These are phyloP conservation scores for Prionailurus bengalensis DNA, from an alignment of 2,113 vertebrate genomes.

Conservation along the genomic window DNA sequence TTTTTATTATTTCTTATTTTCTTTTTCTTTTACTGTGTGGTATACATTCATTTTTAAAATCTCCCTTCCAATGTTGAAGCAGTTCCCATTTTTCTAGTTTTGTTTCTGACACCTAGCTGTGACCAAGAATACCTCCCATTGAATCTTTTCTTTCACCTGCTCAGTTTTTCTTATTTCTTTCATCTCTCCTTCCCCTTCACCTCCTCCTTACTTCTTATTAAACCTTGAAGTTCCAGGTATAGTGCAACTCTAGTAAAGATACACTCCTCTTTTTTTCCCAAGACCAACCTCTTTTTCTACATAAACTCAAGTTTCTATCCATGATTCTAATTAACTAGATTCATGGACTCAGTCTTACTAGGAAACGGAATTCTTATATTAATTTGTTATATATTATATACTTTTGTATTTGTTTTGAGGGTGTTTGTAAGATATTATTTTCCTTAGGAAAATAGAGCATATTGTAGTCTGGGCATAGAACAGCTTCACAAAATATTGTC, in stretches of 20 bases:
- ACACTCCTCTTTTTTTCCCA: conserved; percentile 65
- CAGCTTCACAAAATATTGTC: conserved; percentile 40
- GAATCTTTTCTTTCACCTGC: conserved; percentile 87
- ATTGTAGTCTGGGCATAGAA: conserved; percentile 62
- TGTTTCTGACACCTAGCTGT: conserved; percentile 89
- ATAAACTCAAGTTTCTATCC: conserved; percentile 78
- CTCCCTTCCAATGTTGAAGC: conserved; percentile 86
- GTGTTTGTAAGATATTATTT: conserved; percentile 68
- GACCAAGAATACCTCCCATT: conserved; percentile 87
- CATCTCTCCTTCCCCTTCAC: conserved; percentile 83
- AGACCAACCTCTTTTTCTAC: conserved; percentile 72
- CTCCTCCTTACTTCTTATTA: conserved; percentile 88
- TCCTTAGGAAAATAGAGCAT: conserved; percentile 68
- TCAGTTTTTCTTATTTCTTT: conserved; percentile 85
- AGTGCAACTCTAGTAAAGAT: conserved; percentile 78
- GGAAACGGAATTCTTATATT: conserved; percentile 79
- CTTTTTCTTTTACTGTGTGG: conserved; percentile 85
- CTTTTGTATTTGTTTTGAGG: conserved; percentile 76
- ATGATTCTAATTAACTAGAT: conserved; percentile 75
- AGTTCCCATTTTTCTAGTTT: conserved; percentile 87
- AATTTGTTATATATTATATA: conserved; percentile 78
- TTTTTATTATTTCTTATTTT: conserved; percentile 89
- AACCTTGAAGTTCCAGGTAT: conserved; percentile 83
- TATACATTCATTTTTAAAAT: conserved; percentile 82
- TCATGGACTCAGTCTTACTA: conserved; percentile 24